Evolutionary conservation across 2,113 vertebrate species (phyloP).

Genomic region (Pandion haliaetus): DNA sequence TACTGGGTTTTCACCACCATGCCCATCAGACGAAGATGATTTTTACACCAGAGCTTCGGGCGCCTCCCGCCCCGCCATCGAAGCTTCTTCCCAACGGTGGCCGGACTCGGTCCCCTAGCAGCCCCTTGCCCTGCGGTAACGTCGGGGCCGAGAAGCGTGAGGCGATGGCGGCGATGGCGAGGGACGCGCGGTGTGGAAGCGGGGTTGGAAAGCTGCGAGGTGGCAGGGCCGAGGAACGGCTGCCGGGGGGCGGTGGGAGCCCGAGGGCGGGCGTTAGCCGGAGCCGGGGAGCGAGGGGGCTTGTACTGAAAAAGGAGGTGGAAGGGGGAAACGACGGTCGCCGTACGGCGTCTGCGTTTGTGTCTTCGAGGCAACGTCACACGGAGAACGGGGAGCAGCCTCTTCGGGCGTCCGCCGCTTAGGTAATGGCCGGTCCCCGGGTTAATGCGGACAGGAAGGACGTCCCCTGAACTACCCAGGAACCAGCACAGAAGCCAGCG

Average conservation of each 20-base stretch:
- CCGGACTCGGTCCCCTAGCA: not conserved
- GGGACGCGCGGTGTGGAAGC: not conserved
- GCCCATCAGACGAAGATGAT: not conserved
- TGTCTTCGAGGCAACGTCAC: accelerated
- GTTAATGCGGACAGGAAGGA: not conserved
- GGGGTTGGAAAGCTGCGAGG: not conserved
- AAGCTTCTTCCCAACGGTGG: too few species aligned
- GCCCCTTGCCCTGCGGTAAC: not conserved
- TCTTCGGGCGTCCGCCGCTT: accelerated
- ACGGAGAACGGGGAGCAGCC: accelerated
- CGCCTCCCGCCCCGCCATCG: accelerated
- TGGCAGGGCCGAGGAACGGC: not conserved
- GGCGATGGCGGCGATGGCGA: not conserved
- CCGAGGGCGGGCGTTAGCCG: not conserved
- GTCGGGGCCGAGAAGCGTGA: not conserved
- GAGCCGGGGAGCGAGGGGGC: not conserved
- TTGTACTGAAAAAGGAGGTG: not conserved
- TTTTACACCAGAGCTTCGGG: not conserved
- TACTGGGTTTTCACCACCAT: not conserved
- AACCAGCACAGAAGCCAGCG: too few species aligned
- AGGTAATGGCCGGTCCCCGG: accelerated
- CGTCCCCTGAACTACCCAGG: not conserved
- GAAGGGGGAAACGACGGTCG: not conserved
- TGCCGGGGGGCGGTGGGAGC: not conserved
- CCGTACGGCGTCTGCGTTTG: too few species aligned